Percentiles rank a stretch among this genome's conserved stretches.
These are phyloP conservation scores for Numenius phaeopus DNA, from an alignment of 2,797 vertebrate species.

Conservation along the genomic window DNA sequence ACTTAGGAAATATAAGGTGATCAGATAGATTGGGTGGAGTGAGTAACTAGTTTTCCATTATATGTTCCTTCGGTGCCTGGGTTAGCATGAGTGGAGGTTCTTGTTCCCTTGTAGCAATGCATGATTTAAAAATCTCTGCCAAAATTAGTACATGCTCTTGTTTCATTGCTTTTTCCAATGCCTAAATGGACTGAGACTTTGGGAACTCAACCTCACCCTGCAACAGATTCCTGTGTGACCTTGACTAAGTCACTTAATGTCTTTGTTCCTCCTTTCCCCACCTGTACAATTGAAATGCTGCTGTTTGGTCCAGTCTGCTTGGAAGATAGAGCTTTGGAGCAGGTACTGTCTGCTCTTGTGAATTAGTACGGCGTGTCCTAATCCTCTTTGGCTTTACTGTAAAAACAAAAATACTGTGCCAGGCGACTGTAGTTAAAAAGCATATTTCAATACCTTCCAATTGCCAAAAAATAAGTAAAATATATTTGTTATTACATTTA, in stretches of 20 bases:
- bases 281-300: background rate
- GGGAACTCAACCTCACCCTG: background rate
- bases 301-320: background rate
- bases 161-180: slow-evolving; percentile 71
- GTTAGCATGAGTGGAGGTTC: slow-evolving; percentile 9
- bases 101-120: slow-evolving; percentile 44
- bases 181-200: slow-evolving; percentile 15
- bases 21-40: slow-evolving; percentile 37
- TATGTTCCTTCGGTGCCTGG: slow-evolving; percentile 15
- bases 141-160: slow-evolving; percentile 62
- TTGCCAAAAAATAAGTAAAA: slow-evolving; percentile 39
- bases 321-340: slow-evolving; percentile 24
- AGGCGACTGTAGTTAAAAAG: background rate
- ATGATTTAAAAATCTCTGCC: slow-evolving; percentile 66
- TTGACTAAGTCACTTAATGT: background rate
- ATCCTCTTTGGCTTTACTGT: slow-evolving; percentile 15
- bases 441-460: slow-evolving; percentile 20
- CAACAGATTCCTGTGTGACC: background rate
- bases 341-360: slow-evolving; percentile 21
- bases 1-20: slow-evolving; percentile 37
- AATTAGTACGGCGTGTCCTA: slow-evolving; percentile 19
- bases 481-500: background rate
- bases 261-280: slow-evolving; percentile 20
- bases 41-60: slow-evolving; percentile 3
- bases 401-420: background rate